These are phyloP conservation scores for Sympetrum striolatum DNA, from an alignment of 2,888 invertebrate genomes.

Conservation along the genomic window DNA sequence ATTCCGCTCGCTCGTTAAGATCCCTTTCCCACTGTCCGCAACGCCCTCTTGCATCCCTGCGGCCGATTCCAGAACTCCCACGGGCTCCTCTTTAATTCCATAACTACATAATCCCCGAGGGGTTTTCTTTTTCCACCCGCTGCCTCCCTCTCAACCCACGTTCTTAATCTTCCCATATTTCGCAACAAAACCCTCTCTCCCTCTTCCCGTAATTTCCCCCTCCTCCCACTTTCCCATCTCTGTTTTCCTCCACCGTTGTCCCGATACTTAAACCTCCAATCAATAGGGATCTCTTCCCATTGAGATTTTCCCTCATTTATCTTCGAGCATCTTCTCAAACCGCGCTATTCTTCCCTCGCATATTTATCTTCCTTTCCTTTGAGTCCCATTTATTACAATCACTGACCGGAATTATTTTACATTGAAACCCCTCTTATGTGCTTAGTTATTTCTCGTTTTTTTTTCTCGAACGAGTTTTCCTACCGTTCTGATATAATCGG, in stretches of 20 bases:
- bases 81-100: neutral
- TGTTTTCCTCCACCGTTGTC: neutral
- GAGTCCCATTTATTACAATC: too few relatives aligned
- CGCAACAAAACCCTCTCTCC: neutral
- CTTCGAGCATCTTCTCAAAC: neutral
- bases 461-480: too few relatives aligned
- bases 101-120: neutral
- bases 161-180: neutral
- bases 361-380: too few relatives aligned
- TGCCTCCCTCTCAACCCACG: neutral
- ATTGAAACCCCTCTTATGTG: too few relatives aligned
- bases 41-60: too few relatives aligned
- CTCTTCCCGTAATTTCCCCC: neutral
- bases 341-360: neutral
- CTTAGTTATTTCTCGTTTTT: too few relatives aligned
- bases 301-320: neutral
- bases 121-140: neutral
- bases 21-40: too few relatives aligned
- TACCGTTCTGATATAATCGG: too few relatives aligned
- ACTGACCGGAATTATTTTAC: too few relatives aligned
- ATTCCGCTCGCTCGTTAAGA: too few relatives aligned
- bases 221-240: neutral
- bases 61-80: too few relatives aligned
- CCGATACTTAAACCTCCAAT: neutral
- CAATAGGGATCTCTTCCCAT: neutral